phyloP scores from a whole-genome alignment of 1,140 invertebrate genomes.

The Harlomillsia oculata region DNA sequence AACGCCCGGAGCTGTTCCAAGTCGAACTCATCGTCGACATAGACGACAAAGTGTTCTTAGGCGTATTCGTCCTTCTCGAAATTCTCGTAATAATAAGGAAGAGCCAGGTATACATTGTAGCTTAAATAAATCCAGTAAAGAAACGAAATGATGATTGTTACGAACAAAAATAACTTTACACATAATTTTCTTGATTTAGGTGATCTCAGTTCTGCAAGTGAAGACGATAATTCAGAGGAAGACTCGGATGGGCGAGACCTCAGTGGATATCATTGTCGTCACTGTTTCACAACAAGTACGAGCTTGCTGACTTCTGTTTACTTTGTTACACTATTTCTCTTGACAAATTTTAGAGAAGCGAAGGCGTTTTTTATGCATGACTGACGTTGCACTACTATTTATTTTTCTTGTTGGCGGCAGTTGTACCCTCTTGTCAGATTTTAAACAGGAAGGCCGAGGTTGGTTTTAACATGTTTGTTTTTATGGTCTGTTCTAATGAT shows the following conservation, averaged over 20 bases:
- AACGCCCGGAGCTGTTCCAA: constrained; percentile 93
- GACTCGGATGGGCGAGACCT: constrained; percentile 79
- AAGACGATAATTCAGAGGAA: constrained; percentile 87
- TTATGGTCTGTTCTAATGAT: constrained; percentile 5
- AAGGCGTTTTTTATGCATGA: too few species aligned
- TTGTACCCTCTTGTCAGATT: too few species aligned
- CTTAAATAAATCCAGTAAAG: constrained; percentile 10
- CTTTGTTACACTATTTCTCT: too few species aligned
- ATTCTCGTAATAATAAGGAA: constrained; percentile 43
- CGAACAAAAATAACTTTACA: not conserved
- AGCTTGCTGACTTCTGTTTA: too few species aligned
- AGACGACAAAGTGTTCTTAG: constrained; percentile 78
- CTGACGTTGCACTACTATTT: too few species aligned
- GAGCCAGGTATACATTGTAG: constrained; percentile 36
- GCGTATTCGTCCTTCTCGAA: constrained; percentile 71
- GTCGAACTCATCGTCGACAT: constrained; percentile 74
- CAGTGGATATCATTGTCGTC: constrained; percentile 41
- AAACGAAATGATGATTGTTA: not conserved
- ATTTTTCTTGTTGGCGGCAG: too few species aligned
- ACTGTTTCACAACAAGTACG: constrained; percentile 54
- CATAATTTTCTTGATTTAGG: constrained; percentile 38
- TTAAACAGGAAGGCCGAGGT: too few species aligned
- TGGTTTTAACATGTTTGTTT: constrained; percentile 4
- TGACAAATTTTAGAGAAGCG: too few species aligned
- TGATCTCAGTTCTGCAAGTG: constrained; percentile 76